Evolutionary conservation across 2,113 vertebrate species (phyloP), one percentile per base, ranked within the genome.

Genomic region (Hyla sarda): DNA sequence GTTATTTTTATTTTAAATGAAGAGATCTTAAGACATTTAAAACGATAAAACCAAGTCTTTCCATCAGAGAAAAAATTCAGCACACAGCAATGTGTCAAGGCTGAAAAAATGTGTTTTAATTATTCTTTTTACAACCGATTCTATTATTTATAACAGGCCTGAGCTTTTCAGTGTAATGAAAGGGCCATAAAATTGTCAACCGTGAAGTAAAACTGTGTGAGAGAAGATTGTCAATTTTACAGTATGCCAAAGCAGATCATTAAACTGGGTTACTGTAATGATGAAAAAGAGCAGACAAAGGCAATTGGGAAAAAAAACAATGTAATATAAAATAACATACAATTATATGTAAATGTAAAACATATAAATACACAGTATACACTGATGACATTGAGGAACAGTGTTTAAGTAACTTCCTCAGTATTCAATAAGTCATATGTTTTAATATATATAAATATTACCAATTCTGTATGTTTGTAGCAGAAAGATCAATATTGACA

Each of bases 121-220:
- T 91, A 90, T 88, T 89, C 92, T 89, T 92, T 91, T 91, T 41
- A 89, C 88, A 94, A 92, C 91, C 90, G 87, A 79, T 82, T 89
- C 88, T 92, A 89, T 93, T 93, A 92, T 92, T 93, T 92, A 91
- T 89, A 90, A 91, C 90, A 91, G 91, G 84, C 37, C 91, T 89
- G 91, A 91, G 90, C 67, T 93, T 93, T 90, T 91, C 91, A 91
- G 89, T 90, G 89, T 88, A 91, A 89, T 92, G 90, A 92, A 91
- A 88, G 91, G 82, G 92, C 87, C 89, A 90, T 91, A 91, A 92
- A 93, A 90, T 92, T 92, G 91, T 91, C 92, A 93, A 93, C 92
- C 88, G 89, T 86, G 88, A 91, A 86, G 91, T 88, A 92, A 92
- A 93, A 91, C 88, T 80, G 90, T 91, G 84, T 86, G 84, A 80